Conservation (phyloP, 2,888 invertebrate species). For the Nephrotoma appendiculata region DNA sequence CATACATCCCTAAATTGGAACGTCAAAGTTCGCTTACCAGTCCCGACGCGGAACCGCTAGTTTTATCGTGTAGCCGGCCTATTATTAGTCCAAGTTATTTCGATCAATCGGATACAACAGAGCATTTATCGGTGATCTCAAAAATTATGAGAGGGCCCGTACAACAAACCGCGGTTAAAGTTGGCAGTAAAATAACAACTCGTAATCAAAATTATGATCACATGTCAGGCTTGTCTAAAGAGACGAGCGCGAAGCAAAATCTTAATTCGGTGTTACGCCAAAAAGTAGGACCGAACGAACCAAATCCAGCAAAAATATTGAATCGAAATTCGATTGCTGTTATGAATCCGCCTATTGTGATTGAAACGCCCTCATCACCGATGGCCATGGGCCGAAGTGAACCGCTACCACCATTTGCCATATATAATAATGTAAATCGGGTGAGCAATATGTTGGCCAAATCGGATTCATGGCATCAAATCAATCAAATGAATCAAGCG, state of each 20-base stretch:
- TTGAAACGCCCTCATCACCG: constrained; percentile 22
- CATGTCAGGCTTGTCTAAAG: background rate
- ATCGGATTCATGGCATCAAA: constrained; percentile 70
- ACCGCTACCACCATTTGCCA: constrained; percentile 9
- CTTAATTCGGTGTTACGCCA: constrained; percentile 20
- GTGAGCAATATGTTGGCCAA: constrained; percentile 35
- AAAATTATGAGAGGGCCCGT: constrained; percentile 65
- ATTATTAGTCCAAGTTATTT: constrained; percentile 16
- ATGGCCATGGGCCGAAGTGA: background rate
- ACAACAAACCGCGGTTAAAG: constrained; percentile 54
- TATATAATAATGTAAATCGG: background rate
- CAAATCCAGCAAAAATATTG: background rate
- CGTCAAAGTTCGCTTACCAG: constrained; percentile 25
- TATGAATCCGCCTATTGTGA: constrained; percentile 19
- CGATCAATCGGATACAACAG: constrained; percentile 32
- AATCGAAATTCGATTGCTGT: background rate
- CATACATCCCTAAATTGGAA: constrained; percentile 32
- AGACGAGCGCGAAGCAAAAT: background rate
- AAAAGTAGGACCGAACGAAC: constrained; percentile 31
- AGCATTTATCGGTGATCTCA: constrained; percentile 48
- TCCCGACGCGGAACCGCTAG: constrained; percentile 26
- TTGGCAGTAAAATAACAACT: constrained; percentile 23
- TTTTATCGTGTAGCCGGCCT: constrained; percentile 25
- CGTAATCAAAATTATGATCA: constrained; percentile 29
- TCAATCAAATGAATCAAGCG: constrained; percentile 32